Base-by-base conservation (phyloP, 1,140 invertebrate genomes). In the Drosophila simulans region DNA sequence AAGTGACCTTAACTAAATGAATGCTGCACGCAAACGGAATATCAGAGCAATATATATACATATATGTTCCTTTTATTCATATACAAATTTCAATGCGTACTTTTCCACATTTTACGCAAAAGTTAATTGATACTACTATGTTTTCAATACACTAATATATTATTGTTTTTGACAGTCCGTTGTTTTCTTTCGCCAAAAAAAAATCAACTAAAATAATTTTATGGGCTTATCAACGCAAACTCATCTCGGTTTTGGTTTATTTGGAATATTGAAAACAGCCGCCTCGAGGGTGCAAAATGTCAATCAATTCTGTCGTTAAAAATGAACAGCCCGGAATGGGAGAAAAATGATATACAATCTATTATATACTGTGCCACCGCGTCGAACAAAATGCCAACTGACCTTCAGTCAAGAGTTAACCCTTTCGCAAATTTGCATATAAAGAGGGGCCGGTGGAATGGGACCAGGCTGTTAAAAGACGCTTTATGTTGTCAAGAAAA, bases 221-320 rank as follows among this genome's bases (percentile, higher is more conserved):
- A 83, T 64, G 70, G 75, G 52, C 72, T 80, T 86, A 86, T 88
- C 83, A 69, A 58, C 58, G 49, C 58, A 79, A 79, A 80, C 65
- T 79, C 83, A 86, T 79, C 70, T 82, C 62, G 42, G 65, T 46
- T 72, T 63, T 27, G 70, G 72, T 72, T 76, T 53, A 62, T 70
- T 64, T 55, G 42, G 62, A 58, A 77, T 85, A 85, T 85, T 85
- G 81, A 85, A 86, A 79, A 83, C 79, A 53, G 59, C 71, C 71
- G 83, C 83, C 83, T 88, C 46, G 71, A 76, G 83, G 83, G 79
- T 66, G 83, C 70, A 88, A 88, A 86, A 77, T 86, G 83, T 86
- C 83, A 86, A 86, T 86, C 83, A 86, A 86, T 86, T 86, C 82
- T 77, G 83, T 88, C 83, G 83, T 86, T 86, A 88, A 86, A 88